Evolutionary conservation across 2,888 invertebrate species (phyloP).

Genomic region (Hydriomena furcata): DNA sequence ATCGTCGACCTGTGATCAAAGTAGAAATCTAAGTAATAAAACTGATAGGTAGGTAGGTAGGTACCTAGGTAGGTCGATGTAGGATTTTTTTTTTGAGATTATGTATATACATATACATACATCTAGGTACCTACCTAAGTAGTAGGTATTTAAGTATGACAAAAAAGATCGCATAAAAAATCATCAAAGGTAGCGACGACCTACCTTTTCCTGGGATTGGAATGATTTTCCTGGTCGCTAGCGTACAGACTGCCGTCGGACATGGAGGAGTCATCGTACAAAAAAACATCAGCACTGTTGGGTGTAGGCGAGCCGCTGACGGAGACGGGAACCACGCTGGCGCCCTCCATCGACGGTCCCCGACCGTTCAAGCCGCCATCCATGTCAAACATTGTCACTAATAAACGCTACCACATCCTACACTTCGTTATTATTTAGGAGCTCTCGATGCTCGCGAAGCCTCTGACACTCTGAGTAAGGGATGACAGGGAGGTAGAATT

Average conservation of each 20-base stretch:
- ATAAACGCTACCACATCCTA: conserved; percentile 20
- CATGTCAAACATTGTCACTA: conserved; percentile 50
- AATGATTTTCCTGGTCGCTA: conserved; percentile 92
- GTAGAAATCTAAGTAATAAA: too few species aligned
- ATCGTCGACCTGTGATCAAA: too few species aligned
- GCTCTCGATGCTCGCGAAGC: conserved; percentile 6
- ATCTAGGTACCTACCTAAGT: too few species aligned
- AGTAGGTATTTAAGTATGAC: too few species aligned
- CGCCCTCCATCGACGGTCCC: conserved; percentile 45
- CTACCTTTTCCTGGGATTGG: conserved; percentile 86
- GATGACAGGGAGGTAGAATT: conserved; percentile 17
- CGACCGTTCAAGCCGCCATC: conserved; percentile 44
- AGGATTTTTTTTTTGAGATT: too few species aligned
- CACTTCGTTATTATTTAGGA: conserved; percentile 1
- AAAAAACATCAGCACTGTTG: conserved; percentile 86
- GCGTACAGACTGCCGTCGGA: conserved; percentile 88
- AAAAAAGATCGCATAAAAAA: too few species aligned
- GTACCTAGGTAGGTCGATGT: too few species aligned
- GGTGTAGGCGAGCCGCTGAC: conserved; percentile 73
- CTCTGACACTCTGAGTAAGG: conserved; percentile 5
- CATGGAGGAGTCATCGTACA: conserved; percentile 85
- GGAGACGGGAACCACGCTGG: conserved; percentile 67
- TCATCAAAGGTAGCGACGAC: too few species aligned
- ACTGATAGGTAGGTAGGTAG: too few species aligned
- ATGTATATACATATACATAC: too few species aligned